A percentile compares a stretch with the other conserved stretches of the same genome.
phyloP scores from a whole-genome alignment of 1,140 invertebrate species.

The Drusus annulatus region DNA sequence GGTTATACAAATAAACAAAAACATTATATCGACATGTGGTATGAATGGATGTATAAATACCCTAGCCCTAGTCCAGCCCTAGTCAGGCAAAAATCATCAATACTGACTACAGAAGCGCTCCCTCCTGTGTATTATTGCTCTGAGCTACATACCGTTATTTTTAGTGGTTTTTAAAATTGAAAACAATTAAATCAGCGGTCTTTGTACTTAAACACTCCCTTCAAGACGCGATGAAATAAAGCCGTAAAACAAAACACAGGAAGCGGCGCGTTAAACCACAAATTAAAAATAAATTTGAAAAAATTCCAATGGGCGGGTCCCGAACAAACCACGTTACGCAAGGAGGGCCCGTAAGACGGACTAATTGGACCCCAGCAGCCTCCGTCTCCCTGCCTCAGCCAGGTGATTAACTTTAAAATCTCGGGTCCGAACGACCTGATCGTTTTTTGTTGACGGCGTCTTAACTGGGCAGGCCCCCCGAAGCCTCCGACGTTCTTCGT shows the following conservation, averaged over 20 bases:
- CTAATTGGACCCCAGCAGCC: slow-evolving; percentile 41
- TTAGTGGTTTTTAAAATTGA: not conserved
- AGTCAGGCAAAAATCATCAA: too few species aligned
- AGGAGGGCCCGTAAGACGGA: slow-evolving; percentile 15
- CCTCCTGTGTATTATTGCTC: too few species aligned
- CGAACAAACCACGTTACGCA: slow-evolving; percentile 40
- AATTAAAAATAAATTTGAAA: slow-evolving; percentile 49
- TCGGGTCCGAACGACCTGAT: not conserved
- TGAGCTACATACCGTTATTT: too few species aligned
- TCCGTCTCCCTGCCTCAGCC: not conserved
- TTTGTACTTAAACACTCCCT: slow-evolving; percentile 26
- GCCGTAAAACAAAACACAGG: slow-evolving; percentile 48
- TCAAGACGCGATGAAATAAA: slow-evolving; percentile 25
- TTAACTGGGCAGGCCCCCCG: not conserved
- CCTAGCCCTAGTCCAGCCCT: too few species aligned
- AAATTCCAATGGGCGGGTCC: slow-evolving; percentile 27
- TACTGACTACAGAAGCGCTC: too few species aligned
- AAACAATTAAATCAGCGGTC: not conserved
- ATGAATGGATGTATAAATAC: too few species aligned
- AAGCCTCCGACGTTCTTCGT: not conserved
- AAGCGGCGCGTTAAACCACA: slow-evolving; percentile 40
- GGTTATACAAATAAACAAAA: too few species aligned
- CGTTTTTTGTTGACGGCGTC: slow-evolving; percentile 28
- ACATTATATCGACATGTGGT: too few species aligned
- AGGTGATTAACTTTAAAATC: slow-evolving; percentile 20